Percentiles rank a stretch among this genome's conserved stretches.
These are phyloP conservation scores for Etheostoma cragini DNA, from an alignment of 2,113 vertebrate genomes.

Conservation along the genomic window DNA sequence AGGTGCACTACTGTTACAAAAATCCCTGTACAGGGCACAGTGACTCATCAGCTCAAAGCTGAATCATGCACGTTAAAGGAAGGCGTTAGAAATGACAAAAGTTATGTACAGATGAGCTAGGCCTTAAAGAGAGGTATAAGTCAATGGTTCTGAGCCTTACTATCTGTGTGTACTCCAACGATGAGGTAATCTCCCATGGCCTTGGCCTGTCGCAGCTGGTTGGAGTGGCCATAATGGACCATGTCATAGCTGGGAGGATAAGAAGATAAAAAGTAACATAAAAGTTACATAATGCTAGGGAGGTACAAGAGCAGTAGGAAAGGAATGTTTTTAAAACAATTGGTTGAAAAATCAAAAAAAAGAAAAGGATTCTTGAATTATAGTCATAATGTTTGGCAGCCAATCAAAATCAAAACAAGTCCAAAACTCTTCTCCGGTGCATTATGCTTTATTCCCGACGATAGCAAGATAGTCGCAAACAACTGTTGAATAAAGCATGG, in stretches of 20 bases:
- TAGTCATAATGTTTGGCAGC: background rate
- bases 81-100: background rate
- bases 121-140: background rate
- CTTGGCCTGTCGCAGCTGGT: conserved; percentile 97
- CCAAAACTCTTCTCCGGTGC: background rate
- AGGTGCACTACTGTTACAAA: conserved; percentile 4
- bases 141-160: conserved; percentile 76
- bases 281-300: background rate
- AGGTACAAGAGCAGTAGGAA: background rate
- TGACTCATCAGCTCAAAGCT: conserved; percentile 5
- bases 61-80: background rate
- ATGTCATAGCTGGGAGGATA: conserved; percentile 92
- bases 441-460: background rate
- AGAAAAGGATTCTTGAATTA: background rate
- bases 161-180: conserved; percentile 96
- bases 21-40: conserved; percentile 4
- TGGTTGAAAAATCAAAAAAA: background rate
- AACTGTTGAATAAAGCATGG: background rate
- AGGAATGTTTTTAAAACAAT: background rate
- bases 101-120: background rate
- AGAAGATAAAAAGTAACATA: background rate
- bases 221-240: conserved; percentile 98
- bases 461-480: background rate
- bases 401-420: background rate
- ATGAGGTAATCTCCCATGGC: conserved; percentile 96